Percentiles rank a stretch among this genome's conserved stretches.
Conservation (phyloP, 2,888 invertebrate species). For the Drosophila borborema region DNA sequence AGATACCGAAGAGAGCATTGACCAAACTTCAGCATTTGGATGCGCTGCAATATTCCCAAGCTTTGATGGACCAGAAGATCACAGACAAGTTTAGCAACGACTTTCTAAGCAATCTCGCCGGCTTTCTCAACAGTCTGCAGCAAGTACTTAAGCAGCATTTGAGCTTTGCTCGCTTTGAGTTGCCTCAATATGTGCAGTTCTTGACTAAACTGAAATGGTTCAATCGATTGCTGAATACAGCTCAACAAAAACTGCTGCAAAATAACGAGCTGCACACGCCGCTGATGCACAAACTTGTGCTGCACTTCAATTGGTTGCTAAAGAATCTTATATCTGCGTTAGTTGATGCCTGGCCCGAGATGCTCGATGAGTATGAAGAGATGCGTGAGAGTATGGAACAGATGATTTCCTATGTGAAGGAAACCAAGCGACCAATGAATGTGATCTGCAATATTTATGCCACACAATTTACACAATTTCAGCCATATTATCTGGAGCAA, state of each 20-base stretch:
- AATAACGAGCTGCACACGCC: constrained; percentile 86
- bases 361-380: constrained; percentile 22
- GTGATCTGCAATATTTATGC: constrained; percentile 77
- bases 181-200: constrained; percentile 67
- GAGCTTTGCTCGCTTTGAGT: constrained; percentile 57
- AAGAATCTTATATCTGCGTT: constrained; percentile 87
- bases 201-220: constrained; percentile 81
- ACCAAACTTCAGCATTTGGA: constrained; percentile 68
- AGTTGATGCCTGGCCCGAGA: constrained; percentile 36
- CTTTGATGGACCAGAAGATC: constrained; percentile 64
- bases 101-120: constrained; percentile 71
- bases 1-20: constrained; percentile 54
- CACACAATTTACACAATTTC: constrained; percentile 81
- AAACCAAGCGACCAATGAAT: constrained; percentile 78
- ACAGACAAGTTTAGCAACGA: constrained; percentile 80
- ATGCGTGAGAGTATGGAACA: constrained; percentile 58
- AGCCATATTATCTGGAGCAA: constrained; percentile 75
- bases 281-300: constrained; percentile 87
- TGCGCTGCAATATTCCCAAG: constrained; percentile 83
- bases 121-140: constrained; percentile 66
- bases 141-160: constrained; percentile 59
- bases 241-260: constrained; percentile 74
- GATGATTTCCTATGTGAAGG: constrained; percentile 65
- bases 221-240: constrained; percentile 77
- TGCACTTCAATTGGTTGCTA: constrained; percentile 91